Base-by-base conservation (phyloP, 2,797 vertebrate genomes). In the Chromis chromis region DNA sequence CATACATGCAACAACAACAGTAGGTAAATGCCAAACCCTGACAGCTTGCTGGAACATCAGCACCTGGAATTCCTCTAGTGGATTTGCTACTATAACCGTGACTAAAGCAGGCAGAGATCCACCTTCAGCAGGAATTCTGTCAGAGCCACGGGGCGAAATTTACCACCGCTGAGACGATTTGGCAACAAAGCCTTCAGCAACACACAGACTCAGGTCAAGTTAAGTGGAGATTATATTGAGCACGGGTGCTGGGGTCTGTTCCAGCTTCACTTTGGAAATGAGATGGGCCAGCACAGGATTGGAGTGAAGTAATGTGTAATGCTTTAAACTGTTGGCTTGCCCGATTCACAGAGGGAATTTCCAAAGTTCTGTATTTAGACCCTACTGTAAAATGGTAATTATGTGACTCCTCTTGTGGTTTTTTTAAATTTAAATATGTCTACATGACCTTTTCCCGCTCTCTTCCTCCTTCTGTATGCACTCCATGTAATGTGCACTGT, bases 311-410 rank as follows among this genome's bases (percentile, higher is more conserved):
- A 49, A 74, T 82, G 63, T 58, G 68, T 61, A 70, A 72, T 50
- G 79, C 63, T 85, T 79, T 77, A 50, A 81, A 80, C 65, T 69
- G 69, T 73, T 64, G 70, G 63, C 56, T 65, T 13, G 60, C 4
- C 59, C 14, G 61, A 69, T 75, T 79, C 58, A 52, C 61, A 57
- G 58, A 65, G 81, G 88, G 90, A 88, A 72, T 84, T 90, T 85
- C 84, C 80, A 78, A 58, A 48, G 53, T 62, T 80, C 86, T 85
- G 58, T 65, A 76, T 90, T 86, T 90, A 82, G 81, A 69, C 55
- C 50, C 16, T 54, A 62, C 49, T 65, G 60, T 71, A 81, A 88
- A 85, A 84, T 40, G 28, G 76, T 63, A 86, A 88, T 88, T 83
- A 81, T 62, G 77, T 21, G 76, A 82, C 74, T 84, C 40, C 49